phyloP scores from a whole-genome alignment of 2,888 invertebrate genomes.

The Ochropleura plecta region DNA sequence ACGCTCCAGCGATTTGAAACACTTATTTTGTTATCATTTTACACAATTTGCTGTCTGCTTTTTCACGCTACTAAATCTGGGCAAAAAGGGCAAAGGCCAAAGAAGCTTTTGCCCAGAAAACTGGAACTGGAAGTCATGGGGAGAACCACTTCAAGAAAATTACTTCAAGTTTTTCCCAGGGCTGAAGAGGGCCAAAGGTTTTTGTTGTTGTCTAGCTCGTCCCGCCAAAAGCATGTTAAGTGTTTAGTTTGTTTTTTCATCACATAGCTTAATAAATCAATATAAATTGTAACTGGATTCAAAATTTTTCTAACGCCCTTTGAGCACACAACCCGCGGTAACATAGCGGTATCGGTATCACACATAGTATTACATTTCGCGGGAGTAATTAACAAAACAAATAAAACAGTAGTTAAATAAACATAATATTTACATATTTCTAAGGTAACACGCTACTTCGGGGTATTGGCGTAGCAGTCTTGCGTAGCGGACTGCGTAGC shows the following conservation, averaged over 20 bases:
- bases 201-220: neutral
- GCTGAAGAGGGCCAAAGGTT: neutral
- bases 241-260: neutral
- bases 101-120: too few species aligned
- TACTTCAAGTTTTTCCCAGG: neutral
- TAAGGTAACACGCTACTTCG: neutral
- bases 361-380: neutral
- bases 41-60: neutral
- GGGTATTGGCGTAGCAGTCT: neutral
- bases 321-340: neutral
- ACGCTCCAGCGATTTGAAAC: too few species aligned
- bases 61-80: neutral
- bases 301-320: neutral
- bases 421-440: neutral
- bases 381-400: neutral
- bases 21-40: neutral
- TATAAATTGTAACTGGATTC: neutral
- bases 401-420: neutral
- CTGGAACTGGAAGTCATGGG: too few species aligned
- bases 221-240: neutral
- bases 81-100: neutral
- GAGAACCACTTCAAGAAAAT: too few species aligned
- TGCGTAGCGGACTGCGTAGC: constrained; percentile 4
- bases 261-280: neutral
- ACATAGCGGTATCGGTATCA: neutral